phyloP scores from a whole-genome alignment of 1,140 invertebrate species.

The Leptinotarsa lineolata region DNA sequence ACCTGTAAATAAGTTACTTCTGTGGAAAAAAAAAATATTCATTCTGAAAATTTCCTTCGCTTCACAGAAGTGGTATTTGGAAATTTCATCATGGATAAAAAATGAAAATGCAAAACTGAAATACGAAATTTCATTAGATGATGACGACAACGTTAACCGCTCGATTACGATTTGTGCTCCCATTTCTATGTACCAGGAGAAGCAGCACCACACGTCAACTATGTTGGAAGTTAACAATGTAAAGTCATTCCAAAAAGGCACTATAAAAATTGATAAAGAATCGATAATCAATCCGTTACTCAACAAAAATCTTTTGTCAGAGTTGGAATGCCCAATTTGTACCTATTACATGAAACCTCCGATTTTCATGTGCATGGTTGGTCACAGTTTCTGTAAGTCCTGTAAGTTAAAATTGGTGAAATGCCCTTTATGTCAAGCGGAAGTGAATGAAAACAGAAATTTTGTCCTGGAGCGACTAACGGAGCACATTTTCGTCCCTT shows the following conservation, averaged over 20 bases:
- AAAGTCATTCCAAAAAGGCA: no score
- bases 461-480: constrained; percentile 34
- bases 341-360: constrained; percentile 38
- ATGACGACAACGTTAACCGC: no score
- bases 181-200: neutral
- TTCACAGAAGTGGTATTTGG: neutral
- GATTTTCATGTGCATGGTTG: constrained; percentile 35
- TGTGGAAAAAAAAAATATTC: neutral
- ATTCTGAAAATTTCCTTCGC: neutral
- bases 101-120: neutral
- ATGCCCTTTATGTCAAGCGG: constrained; percentile 38
- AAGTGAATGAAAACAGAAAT: constrained; percentile 32
- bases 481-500: constrained; percentile 36
- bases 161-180: neutral
- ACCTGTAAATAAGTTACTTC: neutral
- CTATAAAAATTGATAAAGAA: neutral
- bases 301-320: constrained; percentile 29
- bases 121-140: neutral
- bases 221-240: neutral
- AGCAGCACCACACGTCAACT: neutral
- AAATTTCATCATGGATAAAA: neutral
- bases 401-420: constrained; percentile 29
- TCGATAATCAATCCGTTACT: neutral
- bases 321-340: constrained; percentile 42
- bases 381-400: constrained; percentile 39